Base-by-base conservation (phyloP, 2,888 invertebrate species). In the Agrochola circellaris region DNA sequence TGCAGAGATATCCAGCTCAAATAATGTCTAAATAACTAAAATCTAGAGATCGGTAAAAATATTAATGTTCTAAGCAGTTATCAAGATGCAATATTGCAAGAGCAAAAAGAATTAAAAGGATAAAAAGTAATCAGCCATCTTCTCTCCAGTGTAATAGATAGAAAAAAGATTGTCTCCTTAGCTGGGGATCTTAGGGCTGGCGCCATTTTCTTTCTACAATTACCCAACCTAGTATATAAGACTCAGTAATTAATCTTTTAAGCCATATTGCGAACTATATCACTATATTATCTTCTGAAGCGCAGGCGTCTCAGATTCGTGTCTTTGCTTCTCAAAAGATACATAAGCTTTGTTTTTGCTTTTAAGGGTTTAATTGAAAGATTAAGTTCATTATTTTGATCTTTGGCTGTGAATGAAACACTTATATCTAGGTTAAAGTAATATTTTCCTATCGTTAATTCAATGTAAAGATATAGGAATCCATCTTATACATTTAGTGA, bases 231-330 rank as follows among this genome's bases (percentile, higher is more conserved):
- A 62, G 38, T 56, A 30, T 23, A 17, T 20, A 61, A 56, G 34
- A 8, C 26, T 26, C 7, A 8, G 15, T 65, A 71, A 77, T 80
- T 82, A 82, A 81, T 82, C 48, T 77, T 77, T 71, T 81, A 77
- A 81, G 64, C 78, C 45, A 11, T 56, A 81, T 71, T 66, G 71
- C 83, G 58, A 77, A 60, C 54, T 82, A 66, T 56, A 60, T 45
- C 45, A 60, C 61, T 79, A n/a, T n/a, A 77, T 79, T 58, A 58
- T 15, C 26, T 76, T 62, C 42, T 61, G 48, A 45, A 81, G 11
- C 30, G 15, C 23, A 61, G 1, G 15, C 23, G 54, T 11, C 62
- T 64, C 73, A 80, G 13, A 74, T 2, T 42, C 23, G 3, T n/a
- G 26, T 62, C 58, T 77, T 30, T 38, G 11, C n/a, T 58, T 8